A percentile compares a stretch with the other conserved stretches of the same genome.
Conservation (phyloP, 2,113 vertebrate genomes). For the Brachypodius melanocephalos region DNA sequence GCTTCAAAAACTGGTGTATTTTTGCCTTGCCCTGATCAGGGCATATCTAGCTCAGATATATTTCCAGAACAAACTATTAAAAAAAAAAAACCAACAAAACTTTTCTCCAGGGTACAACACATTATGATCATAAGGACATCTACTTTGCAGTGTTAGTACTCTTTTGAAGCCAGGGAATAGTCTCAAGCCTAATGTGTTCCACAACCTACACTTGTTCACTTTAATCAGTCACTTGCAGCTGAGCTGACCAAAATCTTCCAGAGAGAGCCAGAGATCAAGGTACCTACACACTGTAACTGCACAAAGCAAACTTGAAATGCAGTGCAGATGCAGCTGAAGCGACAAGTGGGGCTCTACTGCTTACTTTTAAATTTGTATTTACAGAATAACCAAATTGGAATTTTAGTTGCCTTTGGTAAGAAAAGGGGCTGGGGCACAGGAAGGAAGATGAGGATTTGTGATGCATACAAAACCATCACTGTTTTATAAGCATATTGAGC, state of each 20-base stretch:
- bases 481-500: neutral
- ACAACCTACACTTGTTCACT: accelerated
- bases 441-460: neutral
- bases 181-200: neutral
- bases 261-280: neutral
- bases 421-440: neutral
- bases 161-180: neutral
- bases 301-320: neutral
- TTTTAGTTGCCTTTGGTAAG: neutral
- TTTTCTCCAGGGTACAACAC: neutral
- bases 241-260: neutral
- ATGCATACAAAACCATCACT: neutral
- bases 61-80: neutral
- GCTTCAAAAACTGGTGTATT: neutral
- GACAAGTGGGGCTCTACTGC: neutral
- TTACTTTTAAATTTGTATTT: neutral
- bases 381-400: neutral
- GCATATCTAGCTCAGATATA: neutral
- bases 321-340: neutral
- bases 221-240: neutral
- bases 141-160: neutral
- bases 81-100: neutral
- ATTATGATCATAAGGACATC: neutral
- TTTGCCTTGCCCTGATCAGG: neutral
- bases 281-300: neutral